Evolutionary conservation across 1,140 invertebrate genomes (phyloP), one percentile per base, ranked within the genome.

Genomic region (Aporrectodea caliginosa): DNA sequence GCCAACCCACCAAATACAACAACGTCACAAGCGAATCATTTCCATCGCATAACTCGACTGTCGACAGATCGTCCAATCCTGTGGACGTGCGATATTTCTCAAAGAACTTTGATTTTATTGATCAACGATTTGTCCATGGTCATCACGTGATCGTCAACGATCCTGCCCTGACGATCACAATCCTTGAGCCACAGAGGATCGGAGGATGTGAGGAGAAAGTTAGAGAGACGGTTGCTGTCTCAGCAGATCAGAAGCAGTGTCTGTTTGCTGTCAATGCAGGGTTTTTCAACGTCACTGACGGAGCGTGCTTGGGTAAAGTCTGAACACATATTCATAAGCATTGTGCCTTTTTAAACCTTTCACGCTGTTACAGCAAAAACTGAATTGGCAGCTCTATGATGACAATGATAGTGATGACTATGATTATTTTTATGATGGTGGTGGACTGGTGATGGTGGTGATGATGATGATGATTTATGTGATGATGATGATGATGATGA

Each of bases 251-350:
- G 69, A 83, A 84, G 68, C 80, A 84, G 0, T 89, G 88, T 81
- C 12, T 86, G 16, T 80, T 86, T 14, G 87, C 87, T 6, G 81
- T 85, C 16, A 89, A 89, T 86, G 88, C 85, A 79, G 88, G 88
- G 74, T 88, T 87, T 81, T 89, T 88, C 78, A 85, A 88, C 81
- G 87, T 84, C 27, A 79, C 82, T 1, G 82, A 80, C 79, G 86
- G 85, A 75, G 78, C 82, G 1, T 89, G 88, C 81, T 83, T 84
- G 72, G 88, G 88, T 89, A 81, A 81, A 80, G 32, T 73, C 16
- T 70, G 2, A 33, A 69, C 16, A 27, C 33, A 75, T 30, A 22
- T 35, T 30, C 35, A 77, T 80, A 14, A 74, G 2, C 31, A 30
- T 71, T 22, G 27, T 69, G 16, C 29, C 29, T 34, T 14, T 75